Percentiles rank a stretch among this genome's conserved stretches.
Conservation (phyloP, 2,888 invertebrate genomes). For the Harpalus rubripes region DNA sequence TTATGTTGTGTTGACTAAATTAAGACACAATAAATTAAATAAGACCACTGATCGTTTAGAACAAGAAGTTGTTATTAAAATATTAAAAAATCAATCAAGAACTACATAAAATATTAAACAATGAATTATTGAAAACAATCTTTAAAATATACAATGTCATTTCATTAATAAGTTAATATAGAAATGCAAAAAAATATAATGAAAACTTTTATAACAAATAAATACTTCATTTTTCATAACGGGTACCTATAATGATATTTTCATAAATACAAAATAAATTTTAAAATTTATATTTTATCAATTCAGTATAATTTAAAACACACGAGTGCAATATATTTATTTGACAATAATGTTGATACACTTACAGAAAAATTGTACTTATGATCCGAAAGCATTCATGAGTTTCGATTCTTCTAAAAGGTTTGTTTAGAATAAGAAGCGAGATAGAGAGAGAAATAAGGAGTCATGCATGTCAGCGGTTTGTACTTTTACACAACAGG, state of each 20-base stretch:
- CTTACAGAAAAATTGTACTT: constrained; percentile 63
- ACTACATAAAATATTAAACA: constrained; percentile 47
- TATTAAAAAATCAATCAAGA: constrained; percentile 53
- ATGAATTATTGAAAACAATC: constrained; percentile 42
- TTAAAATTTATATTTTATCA: constrained; percentile 61
- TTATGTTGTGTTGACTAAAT: background rate
- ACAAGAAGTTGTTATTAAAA: constrained; percentile 47
- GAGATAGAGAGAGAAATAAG: constrained; percentile 68
- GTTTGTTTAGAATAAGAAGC: constrained; percentile 68
- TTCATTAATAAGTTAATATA: constrained; percentile 51
- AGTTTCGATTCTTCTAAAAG: constrained; percentile 20
- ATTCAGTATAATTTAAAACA: constrained; percentile 61
- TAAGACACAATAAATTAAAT: constrained; percentile 30
- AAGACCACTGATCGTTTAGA: constrained; percentile 24
- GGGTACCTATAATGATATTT: constrained; percentile 54
- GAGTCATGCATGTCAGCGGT: constrained; percentile 45
- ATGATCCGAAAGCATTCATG: constrained; percentile 67
- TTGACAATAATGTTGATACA: constrained; percentile 64
- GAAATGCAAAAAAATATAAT: constrained; percentile 36
- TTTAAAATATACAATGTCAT: constrained; percentile 37
- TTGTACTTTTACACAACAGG: constrained; percentile 42
- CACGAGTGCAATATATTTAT: constrained; percentile 61
- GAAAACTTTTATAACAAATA: constrained; percentile 44
- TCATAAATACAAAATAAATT: constrained; percentile 56
- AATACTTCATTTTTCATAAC: constrained; percentile 51